Evolutionary conservation across 2,797 vertebrate species (phyloP).

Genomic region (Lutjanus campechanus): DNA sequence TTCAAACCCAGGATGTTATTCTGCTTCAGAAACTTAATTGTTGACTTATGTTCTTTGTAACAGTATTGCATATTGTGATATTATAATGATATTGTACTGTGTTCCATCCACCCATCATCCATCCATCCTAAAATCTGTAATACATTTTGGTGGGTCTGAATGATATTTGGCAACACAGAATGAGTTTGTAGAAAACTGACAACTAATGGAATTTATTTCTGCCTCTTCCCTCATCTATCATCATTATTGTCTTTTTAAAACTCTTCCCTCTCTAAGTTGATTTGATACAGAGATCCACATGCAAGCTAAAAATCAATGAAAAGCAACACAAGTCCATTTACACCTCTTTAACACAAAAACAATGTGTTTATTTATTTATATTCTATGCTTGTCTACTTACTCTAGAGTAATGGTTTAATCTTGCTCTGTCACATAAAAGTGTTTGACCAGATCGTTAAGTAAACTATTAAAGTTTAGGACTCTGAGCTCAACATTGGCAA

Average conservation of each 20-base stretch:
- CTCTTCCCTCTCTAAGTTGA: conserved; percentile 2
- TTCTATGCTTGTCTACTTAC: conserved; percentile 19
- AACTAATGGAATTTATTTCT: conserved; percentile 28
- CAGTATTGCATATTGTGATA: too few relatives aligned
- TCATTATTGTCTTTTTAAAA: conserved; percentile 20
- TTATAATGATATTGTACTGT: too few relatives aligned
- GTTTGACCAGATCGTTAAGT: conserved; percentile 19
- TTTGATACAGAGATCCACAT: conserved; percentile 19
- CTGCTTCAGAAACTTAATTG: background rate
- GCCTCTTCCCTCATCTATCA: conserved; percentile 12
- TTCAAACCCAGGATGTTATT: background rate
- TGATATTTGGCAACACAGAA: background rate
- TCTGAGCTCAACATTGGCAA: conserved; percentile 7
- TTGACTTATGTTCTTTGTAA: too few relatives aligned
- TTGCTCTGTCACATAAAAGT: conserved; percentile 36
- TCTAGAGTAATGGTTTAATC: conserved; percentile 32
- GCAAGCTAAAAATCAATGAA: conserved; percentile 44
- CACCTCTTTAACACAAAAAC: conserved; percentile 16
- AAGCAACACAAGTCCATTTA: conserved; percentile 38
- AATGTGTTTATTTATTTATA: conserved; percentile 20
- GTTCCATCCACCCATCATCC: too few relatives aligned
- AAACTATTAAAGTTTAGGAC: conserved; percentile 33
- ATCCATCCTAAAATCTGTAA: background rate
- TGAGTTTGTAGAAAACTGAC: conserved; percentile 19
- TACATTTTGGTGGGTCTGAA: background rate